These are phyloP conservation scores for Syrista parreyssii DNA, from an alignment of 2,888 invertebrate genomes.

Conservation along the genomic window DNA sequence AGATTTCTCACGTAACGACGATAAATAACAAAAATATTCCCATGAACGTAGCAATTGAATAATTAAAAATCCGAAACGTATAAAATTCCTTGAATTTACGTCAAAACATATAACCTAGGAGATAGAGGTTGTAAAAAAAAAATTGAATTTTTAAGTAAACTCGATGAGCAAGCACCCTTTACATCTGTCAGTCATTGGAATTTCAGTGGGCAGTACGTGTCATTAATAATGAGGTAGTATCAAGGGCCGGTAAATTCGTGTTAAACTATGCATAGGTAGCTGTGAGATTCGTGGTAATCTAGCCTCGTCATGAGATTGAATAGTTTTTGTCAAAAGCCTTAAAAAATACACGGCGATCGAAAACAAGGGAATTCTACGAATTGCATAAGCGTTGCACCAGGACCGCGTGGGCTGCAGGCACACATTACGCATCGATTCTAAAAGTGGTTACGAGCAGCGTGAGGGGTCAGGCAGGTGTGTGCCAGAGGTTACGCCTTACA, in stretches of 20 bases:
- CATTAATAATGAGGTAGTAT: not conserved
- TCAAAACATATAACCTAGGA: not conserved
- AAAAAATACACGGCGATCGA: not conserved
- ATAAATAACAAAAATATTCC: not conserved
- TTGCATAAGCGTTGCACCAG: slow-evolving; percentile 48
- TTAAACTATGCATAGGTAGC: not conserved
- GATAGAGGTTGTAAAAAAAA: not conserved
- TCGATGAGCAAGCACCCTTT: not conserved
- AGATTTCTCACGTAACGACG: not conserved
- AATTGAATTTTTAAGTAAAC: not conserved
- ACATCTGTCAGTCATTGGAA: not conserved
- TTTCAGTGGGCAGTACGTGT: not conserved
- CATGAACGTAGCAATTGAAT: not conserved
- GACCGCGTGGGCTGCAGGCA: slow-evolving; percentile 47
- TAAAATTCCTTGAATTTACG: not conserved
- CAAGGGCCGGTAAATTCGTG: not conserved
- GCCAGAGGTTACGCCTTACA: slow-evolving; percentile 51
- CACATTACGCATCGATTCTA: slow-evolving; percentile 32
- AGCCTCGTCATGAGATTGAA: not conserved
- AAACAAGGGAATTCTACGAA: slow-evolving; percentile 35
- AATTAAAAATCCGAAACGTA: not conserved
- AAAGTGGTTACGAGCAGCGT: slow-evolving; percentile 39
- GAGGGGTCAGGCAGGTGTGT: slow-evolving; percentile 63
- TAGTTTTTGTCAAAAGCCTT: not conserved
- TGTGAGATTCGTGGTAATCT: not conserved